Evolutionary conservation across 2,797 vertebrate genomes (phyloP).

Genomic region (Eidolon dupreanum): DNA sequence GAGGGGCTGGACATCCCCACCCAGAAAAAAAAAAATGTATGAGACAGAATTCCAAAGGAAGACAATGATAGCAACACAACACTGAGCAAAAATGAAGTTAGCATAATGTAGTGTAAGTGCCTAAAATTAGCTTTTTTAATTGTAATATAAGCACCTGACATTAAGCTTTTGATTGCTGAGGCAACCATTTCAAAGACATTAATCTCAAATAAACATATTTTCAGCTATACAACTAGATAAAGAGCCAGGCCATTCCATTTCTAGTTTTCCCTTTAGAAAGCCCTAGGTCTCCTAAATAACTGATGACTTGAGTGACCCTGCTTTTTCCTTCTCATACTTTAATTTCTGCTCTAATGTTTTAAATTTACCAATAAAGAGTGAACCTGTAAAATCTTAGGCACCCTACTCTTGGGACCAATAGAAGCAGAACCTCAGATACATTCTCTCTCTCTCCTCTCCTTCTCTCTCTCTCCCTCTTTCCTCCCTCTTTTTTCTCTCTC

Average conservation of each 20-base stretch:
- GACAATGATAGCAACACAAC: not conserved
- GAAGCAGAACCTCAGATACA: not conserved
- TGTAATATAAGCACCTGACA: not conserved
- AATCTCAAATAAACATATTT: not conserved
- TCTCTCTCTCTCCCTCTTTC: not conserved
- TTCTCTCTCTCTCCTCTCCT: not conserved
- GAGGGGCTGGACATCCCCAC: not conserved
- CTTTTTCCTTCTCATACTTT: not conserved
- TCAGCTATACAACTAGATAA: not conserved
- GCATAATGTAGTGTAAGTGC: not conserved
- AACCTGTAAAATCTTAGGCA: not conserved
- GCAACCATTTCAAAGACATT: not conserved
- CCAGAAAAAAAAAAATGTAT: too few species aligned
- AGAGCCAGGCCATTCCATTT: not conserved
- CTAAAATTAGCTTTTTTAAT: not conserved
- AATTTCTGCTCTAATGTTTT: not conserved
- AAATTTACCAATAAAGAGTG: not conserved
- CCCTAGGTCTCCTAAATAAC: not conserved
- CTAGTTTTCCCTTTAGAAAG: not conserved
- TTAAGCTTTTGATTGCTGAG: not conserved
- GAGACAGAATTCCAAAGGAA: not conserved
- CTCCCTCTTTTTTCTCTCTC: not conserved
- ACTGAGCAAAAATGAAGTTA: not conserved
- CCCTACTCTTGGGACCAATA: not conserved
- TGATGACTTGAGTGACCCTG: not conserved